phyloP scores from a whole-genome alignment of 2,888 invertebrate species.

The Lasioglossum villosulum region DNA sequence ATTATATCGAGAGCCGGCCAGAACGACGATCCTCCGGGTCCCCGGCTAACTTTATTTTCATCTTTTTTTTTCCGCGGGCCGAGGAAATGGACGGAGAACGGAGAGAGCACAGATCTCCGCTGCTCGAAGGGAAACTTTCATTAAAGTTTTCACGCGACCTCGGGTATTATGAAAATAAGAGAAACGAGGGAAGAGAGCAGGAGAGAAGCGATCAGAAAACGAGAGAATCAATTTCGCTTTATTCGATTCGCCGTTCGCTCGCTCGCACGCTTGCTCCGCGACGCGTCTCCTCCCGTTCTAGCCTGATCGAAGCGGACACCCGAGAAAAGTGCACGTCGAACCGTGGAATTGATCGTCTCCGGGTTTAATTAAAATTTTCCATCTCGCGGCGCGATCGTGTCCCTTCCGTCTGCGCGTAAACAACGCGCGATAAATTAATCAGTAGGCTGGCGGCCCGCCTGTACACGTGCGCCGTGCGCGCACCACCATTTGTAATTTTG shows the following conservation, averaged over 20 bases:
- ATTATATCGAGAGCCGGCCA: conserved; percentile 47
- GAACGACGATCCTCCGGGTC: conserved; percentile 41
- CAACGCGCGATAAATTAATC: conserved; percentile 46
- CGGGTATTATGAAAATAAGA: conserved; percentile 18
- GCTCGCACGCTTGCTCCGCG: background rate
- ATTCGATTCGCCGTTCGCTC: conserved; percentile 6
- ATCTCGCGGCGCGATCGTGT: conserved; percentile 5
- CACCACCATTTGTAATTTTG: conserved; percentile 9
- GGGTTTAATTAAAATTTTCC: conserved; percentile 43
- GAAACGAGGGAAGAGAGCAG: background rate
- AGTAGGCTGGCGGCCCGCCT: background rate
- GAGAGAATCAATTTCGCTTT: conserved; percentile 29
- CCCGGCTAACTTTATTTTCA: conserved; percentile 55
- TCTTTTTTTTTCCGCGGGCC: conserved; percentile 5
- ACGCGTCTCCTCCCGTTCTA: background rate
- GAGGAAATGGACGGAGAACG: background rate
- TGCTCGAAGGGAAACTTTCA: conserved; percentile 32
- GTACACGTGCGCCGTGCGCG: background rate
- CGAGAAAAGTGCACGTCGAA: background rate
- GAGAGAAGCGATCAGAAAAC: background rate
- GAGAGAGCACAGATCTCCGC: background rate
- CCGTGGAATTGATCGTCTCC: conserved; percentile 17
- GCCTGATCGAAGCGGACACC: background rate
- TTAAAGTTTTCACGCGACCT: conserved; percentile 34
- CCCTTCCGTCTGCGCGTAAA: conserved; percentile 19